Conservation (phyloP, 2,113 vertebrate genomes). For the Bufo bufo region DNA sequence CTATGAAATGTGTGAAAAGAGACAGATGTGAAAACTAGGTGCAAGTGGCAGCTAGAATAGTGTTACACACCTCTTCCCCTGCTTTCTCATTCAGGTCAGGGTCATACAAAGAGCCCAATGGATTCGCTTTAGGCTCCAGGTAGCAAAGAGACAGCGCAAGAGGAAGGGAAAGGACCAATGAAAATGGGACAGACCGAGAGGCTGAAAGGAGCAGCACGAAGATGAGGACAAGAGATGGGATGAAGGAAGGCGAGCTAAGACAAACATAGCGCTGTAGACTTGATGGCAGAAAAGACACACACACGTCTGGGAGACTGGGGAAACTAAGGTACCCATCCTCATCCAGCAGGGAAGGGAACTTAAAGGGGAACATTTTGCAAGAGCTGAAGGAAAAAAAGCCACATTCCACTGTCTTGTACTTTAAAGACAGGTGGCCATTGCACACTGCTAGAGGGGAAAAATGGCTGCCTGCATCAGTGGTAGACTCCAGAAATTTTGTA, state of each 20-base stretch:
- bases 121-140: constrained; percentile 81
- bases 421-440: constrained; percentile 53
- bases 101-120: constrained; percentile 69
- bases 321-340: constrained; percentile 77
- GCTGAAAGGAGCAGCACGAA: constrained; percentile 89
- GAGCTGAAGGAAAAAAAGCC: constrained; percentile 68
- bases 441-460: constrained; percentile 49
- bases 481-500: constrained; percentile 44
- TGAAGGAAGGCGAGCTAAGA: constrained; percentile 77
- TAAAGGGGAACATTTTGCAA: constrained; percentile 67
- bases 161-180: constrained; percentile 86
- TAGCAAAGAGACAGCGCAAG: constrained; percentile 91
- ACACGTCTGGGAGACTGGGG: constrained; percentile 79
- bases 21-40: constrained; percentile 59
- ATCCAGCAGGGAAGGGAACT: constrained; percentile 75
- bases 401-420: constrained; percentile 60
- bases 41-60: constrained; percentile 64
- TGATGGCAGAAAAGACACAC: constrained; percentile 74
- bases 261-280: constrained; percentile 73
- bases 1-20: neutral
- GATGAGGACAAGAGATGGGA: constrained; percentile 84
- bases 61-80: constrained; percentile 84
- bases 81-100: constrained; percentile 73
- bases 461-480: constrained; percentile 56
- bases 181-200: constrained; percentile 87